Conservation (phyloP, 2,888 invertebrate genomes). For the Heliconius aoede region DNA sequence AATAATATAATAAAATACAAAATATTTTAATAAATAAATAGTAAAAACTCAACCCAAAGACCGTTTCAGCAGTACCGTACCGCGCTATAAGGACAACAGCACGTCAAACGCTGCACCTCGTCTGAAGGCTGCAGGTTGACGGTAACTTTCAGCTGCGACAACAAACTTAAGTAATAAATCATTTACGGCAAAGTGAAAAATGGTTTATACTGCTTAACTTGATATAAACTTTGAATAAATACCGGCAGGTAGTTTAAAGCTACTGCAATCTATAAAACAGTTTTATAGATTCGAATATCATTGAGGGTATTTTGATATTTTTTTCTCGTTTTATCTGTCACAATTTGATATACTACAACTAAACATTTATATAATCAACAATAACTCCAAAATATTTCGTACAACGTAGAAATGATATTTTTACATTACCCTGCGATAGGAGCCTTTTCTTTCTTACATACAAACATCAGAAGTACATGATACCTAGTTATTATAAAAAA, state of each 20-base stretch:
- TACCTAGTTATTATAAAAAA: too few species aligned
- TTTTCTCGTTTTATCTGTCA: background rate
- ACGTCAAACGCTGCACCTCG: constrained; percentile 35
- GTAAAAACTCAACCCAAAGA: background rate
- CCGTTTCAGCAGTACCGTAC: constrained; percentile 11
- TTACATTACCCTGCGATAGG: too few species aligned
- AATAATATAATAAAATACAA: too few species aligned
- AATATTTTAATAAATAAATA: too few species aligned
- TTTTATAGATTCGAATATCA: background rate
- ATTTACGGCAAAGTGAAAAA: constrained; percentile 39
- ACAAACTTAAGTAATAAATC: constrained; percentile 39
- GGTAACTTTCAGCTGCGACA: constrained; percentile 43
- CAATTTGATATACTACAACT: too few species aligned
- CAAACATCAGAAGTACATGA: too few species aligned
- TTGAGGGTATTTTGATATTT: background rate
- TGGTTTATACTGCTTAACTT: constrained; percentile 22
- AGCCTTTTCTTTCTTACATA: too few species aligned
- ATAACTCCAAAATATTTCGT: too few species aligned
- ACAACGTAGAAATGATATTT: too few species aligned
- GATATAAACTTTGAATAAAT: constrained; percentile 22
- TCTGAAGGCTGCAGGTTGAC: constrained; percentile 40
- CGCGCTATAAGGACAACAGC: constrained; percentile 24
- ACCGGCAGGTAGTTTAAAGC: background rate
- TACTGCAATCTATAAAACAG: background rate
- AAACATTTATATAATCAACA: too few species aligned